phyloP scores from a whole-genome alignment of 1,140 invertebrate genomes.

The Formica selysi region DNA sequence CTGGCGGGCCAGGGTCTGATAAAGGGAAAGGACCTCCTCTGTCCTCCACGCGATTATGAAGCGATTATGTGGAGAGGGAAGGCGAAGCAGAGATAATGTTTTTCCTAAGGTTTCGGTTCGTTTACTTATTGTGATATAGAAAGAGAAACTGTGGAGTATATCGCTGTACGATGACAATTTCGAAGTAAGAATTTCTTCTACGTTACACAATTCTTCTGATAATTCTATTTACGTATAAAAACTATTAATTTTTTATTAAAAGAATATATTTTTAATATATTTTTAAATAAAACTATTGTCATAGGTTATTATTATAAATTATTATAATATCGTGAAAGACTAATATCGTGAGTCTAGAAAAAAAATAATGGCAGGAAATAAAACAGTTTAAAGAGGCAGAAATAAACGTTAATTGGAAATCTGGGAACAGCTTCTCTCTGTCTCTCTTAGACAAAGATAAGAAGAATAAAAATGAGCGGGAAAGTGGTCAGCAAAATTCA shows the following conservation, averaged over 20 bases:
- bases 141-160: background rate
- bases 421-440: background rate
- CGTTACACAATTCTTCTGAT: background rate
- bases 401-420: background rate
- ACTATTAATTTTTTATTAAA: background rate
- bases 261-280: background rate
- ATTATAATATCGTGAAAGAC: background rate
- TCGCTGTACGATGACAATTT: background rate
- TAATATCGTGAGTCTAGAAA: background rate
- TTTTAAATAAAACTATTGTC: background rate
- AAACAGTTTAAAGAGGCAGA: background rate
- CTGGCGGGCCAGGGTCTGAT: constrained; percentile 50
- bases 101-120: background rate
- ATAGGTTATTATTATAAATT: background rate
- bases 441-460: background rate
- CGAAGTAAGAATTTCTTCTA: background rate
- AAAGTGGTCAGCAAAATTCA: constrained; percentile 79
- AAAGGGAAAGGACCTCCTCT: constrained; percentile 49
- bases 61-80: constrained; percentile 16
- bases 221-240: background rate
- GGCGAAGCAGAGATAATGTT: background rate
- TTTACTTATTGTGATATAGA: constrained; percentile 25
- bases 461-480: constrained; percentile 44
- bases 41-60: constrained; percentile 14
- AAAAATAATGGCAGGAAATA: background rate